phyloP scores from a whole-genome alignment of 2,113 vertebrate genomes.

The Myocastor coypus region DNA sequence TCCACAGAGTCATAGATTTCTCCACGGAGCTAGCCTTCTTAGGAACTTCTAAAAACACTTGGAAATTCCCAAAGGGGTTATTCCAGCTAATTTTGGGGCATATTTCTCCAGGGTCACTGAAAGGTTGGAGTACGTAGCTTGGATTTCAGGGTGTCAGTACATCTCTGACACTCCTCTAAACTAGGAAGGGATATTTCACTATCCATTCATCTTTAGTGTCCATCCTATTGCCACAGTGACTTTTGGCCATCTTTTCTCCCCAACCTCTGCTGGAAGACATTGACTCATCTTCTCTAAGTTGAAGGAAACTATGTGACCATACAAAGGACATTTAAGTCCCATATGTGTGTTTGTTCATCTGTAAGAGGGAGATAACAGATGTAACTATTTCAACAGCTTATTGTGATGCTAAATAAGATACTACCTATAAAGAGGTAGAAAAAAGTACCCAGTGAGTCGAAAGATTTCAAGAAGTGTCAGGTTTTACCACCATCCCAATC shows the following conservation, averaged over 20 bases:
- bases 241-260: background rate
- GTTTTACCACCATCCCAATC: background rate
- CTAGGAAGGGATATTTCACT: background rate
- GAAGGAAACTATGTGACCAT: background rate
- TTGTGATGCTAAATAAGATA: background rate
- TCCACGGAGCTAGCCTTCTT: conserved; percentile 21
- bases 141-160: background rate
- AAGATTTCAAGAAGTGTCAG: background rate
- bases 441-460: background rate
- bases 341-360: background rate
- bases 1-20: background rate
- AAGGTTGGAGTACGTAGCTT: background rate
- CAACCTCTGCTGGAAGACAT: background rate
- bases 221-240: background rate
- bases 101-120: conserved; percentile 12
- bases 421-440: background rate
- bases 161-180: background rate
- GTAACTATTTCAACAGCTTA: background rate
- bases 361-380: background rate
- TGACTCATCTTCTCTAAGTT: background rate
- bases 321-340: background rate
- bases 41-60: conserved; percentile 53
- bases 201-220: background rate
- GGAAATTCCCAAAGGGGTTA: conserved; percentile 20
- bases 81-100: conserved; percentile 47